phyloP scores from a whole-genome alignment of 2,888 invertebrate species.

The Empis stercorea region DNA sequence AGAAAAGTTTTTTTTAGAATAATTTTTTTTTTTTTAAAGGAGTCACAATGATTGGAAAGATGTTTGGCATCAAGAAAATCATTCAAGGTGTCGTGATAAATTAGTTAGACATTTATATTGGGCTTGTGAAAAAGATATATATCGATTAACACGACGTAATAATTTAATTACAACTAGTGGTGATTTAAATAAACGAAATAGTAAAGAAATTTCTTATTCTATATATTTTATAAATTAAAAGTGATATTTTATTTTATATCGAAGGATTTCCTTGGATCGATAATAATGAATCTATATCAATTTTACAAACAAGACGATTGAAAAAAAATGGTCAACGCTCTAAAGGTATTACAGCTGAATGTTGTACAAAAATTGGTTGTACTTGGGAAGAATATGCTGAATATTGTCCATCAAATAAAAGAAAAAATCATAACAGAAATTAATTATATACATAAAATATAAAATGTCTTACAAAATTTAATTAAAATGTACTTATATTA shows the following conservation, averaged over 20 bases:
- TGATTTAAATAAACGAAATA: not conserved
- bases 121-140: conserved; percentile 51
- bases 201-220: not conserved
- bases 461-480: not conserved
- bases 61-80: conserved; percentile 45
- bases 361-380: conserved; percentile 44
- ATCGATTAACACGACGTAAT: conserved; percentile 40
- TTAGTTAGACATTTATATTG: conserved; percentile 43
- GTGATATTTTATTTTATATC: conserved; percentile 13
- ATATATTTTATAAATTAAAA: too few species aligned
- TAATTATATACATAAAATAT: not conserved
- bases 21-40: conserved; percentile 16
- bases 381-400: conserved; percentile 54
- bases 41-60: conserved; percentile 39
- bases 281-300: conserved; percentile 27
- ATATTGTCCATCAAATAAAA: conserved; percentile 47
- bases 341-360: conserved; percentile 42
- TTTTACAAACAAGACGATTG: conserved; percentile 25
- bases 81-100: conserved; percentile 42
- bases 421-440: conserved; percentile 28
- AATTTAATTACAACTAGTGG: conserved; percentile 13
- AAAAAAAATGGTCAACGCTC: conserved; percentile 9
- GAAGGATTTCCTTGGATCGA: conserved; percentile 33
- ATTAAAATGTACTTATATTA: too few species aligned
- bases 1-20: too few species aligned